phyloP scores from a whole-genome alignment of 2,113 vertebrate species.

The Synodontis membranacea region DNA sequence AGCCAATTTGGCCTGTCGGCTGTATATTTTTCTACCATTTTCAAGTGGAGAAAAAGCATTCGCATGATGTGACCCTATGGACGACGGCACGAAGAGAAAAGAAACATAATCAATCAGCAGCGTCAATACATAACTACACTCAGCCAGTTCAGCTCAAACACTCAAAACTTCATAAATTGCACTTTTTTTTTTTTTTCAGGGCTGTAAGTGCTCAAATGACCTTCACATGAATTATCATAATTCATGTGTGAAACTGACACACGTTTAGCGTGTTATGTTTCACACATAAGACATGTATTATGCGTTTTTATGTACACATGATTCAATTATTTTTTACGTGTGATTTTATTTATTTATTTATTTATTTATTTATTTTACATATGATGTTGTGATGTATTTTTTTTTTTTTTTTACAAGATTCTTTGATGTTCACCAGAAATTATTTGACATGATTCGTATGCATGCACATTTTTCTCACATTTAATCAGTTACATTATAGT shows the following conservation, averaged over 20 bases:
- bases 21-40: conserved; percentile 56
- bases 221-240: neutral
- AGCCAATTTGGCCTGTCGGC: conserved; percentile 44
- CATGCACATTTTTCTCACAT: neutral
- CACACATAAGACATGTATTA: neutral
- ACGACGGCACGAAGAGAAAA: neutral
- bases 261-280: neutral
- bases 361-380: too few species aligned
- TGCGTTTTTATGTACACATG: neutral
- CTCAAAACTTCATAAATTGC: neutral
- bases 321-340: neutral
- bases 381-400: too few species aligned
- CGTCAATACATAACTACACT: neutral
- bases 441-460: neutral
- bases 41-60: conserved; percentile 40
- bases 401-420: neutral
- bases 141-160: neutral
- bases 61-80: conserved; percentile 37
- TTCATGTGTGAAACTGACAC: neutral
- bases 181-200: neutral
- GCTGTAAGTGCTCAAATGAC: neutral
- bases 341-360: neutral
- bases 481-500: neutral
- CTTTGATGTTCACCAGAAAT: neutral
- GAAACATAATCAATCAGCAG: conserved; percentile 39